Conservation (phyloP, 2,888 invertebrate species). For the Antheraea assamensis region DNA sequence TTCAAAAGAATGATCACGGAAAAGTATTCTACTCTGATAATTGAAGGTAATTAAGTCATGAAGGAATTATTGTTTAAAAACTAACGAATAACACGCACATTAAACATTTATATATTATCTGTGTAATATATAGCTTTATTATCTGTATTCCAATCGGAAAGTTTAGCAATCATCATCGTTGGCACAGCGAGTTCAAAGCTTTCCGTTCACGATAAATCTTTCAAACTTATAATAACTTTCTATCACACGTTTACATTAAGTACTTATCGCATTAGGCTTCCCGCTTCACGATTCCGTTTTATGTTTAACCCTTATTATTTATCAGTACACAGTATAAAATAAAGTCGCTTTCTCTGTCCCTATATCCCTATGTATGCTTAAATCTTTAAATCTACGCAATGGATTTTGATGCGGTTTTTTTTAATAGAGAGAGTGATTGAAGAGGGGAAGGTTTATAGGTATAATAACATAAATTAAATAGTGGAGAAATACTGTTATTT, state of each 20-base stretch:
- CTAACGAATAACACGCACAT: neutral
- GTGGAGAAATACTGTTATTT: no score
- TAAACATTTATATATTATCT: neutral
- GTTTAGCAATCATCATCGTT: constrained; percentile 13
- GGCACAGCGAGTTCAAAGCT: neutral
- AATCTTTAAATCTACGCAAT: no score
- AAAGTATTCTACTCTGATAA: no score
- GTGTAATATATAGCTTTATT: constrained; percentile 2
- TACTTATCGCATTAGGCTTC: neutral
- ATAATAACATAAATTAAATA: no score
- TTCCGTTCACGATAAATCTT: constrained; percentile 10
- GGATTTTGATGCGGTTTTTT: no score
- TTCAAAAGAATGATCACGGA: no score
- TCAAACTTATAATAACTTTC: constrained; percentile 19
- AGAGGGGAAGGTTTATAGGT: no score
- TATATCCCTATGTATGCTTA: no score
- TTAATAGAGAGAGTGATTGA: no score
- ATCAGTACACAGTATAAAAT: neutral
- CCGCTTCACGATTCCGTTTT: neutral
- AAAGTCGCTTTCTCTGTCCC: no score
- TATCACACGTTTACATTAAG: neutral
- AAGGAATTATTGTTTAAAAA: no score
- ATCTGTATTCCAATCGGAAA: neutral
- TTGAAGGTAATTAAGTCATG: no score
- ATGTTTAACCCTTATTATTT: neutral